phyloP scores from a whole-genome alignment of 2,113 vertebrate genomes.

The Nematolebias whitei region DNA sequence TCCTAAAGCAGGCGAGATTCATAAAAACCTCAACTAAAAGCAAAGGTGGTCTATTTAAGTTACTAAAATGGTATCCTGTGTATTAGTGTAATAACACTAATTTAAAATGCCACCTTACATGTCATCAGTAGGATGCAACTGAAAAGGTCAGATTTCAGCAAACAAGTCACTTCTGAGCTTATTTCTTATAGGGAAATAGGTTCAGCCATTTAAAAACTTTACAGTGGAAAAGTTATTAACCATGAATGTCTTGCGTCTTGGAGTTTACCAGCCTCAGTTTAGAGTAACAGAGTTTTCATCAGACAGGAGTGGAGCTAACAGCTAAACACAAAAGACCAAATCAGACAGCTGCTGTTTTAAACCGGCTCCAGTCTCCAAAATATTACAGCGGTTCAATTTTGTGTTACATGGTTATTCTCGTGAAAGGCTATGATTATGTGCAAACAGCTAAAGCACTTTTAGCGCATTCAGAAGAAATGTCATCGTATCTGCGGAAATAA shows the following conservation, averaged over 20 bases:
- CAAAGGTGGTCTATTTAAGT: neutral
- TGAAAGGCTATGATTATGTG: neutral
- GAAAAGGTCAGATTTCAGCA: conserved; percentile 14
- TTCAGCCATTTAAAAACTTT: neutral
- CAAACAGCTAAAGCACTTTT: too few species aligned
- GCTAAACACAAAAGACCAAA: neutral
- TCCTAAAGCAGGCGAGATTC: conserved; percentile 22
- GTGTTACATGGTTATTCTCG: neutral
- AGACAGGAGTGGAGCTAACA: neutral
- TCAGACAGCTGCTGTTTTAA: neutral
- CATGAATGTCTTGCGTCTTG: neutral
- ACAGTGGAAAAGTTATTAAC: neutral
- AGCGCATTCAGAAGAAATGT: too few species aligned
- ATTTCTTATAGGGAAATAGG: neutral
- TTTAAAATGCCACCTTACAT: conserved; percentile 14
- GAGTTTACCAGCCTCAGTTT: neutral
- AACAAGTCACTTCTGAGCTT: conserved; percentile 38
- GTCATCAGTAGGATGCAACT: conserved; percentile 20
- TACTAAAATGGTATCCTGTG: neutral
- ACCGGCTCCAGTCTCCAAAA: neutral
- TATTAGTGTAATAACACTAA: conserved; percentile 11
- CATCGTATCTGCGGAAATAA: too few species aligned
- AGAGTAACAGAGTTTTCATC: neutral
- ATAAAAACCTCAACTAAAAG: conserved; percentile 2
- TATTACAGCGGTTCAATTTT: neutral